phyloP scores from a whole-genome alignment of 2,888 invertebrate genomes.

The Lymantria monacha region DNA sequence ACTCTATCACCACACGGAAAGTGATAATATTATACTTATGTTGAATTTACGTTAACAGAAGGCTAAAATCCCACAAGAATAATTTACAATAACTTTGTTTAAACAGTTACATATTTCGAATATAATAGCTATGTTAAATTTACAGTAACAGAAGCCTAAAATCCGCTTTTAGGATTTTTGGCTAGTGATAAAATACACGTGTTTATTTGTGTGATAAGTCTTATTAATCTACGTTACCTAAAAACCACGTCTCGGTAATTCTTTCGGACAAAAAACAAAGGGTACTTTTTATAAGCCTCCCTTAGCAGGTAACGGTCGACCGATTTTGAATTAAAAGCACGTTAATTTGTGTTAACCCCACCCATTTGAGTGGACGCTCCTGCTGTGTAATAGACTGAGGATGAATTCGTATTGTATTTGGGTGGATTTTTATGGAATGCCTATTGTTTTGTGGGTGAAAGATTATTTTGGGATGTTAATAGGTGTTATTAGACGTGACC shows the following conservation, averaged over 20 bases:
- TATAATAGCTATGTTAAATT: too few relatives aligned
- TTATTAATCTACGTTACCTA: slow-evolving; percentile 12
- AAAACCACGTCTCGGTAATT: slow-evolving; percentile 28
- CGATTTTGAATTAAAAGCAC: slow-evolving; percentile 41
- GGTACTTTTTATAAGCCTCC: slow-evolving; percentile 12
- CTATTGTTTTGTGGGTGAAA: slow-evolving; percentile 13
- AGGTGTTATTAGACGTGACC: slow-evolving; percentile 19
- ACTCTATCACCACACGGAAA: too few relatives aligned
- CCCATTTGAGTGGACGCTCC: background rate
- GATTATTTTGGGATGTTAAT: slow-evolving; percentile 24
- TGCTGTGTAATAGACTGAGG: background rate
- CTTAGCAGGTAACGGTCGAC: slow-evolving; percentile 28
- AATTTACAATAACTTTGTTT: too few relatives aligned
- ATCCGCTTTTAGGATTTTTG: background rate
- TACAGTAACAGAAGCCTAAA: too few relatives aligned
- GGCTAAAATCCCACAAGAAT: too few relatives aligned
- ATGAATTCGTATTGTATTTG: slow-evolving; percentile 13
- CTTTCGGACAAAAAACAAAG: slow-evolving; percentile 23
- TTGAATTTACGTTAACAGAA: too few relatives aligned
- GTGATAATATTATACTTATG: too few relatives aligned
- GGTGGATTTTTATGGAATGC: slow-evolving; percentile 17
- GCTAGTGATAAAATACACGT: slow-evolving; percentile 15
- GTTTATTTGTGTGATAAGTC: slow-evolving; percentile 18
- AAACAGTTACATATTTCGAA: too few relatives aligned
- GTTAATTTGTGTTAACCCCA: slow-evolving; percentile 42